Base-by-base conservation (phyloP, 2,888 invertebrate species). In the Cataglyphis cursor region DNA sequence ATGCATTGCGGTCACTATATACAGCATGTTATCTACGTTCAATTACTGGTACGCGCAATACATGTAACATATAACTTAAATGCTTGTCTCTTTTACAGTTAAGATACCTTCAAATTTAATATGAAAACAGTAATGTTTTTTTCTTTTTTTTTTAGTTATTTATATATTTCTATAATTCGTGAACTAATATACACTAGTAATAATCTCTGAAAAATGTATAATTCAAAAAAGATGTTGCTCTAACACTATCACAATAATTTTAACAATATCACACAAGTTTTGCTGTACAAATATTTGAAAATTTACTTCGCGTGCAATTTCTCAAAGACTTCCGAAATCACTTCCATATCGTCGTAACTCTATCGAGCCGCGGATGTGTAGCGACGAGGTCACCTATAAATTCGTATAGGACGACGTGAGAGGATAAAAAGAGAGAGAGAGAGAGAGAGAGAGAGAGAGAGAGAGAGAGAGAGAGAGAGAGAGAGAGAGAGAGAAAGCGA, bases 351-450 rank as follows among this genome's bases (percentile, higher is more conserved):
- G 84, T 85, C 85, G 85, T 85, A 88, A 91, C 89, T 90, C 88
- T 89, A 91, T 91, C 87, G 84, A 85, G 86, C 84, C 84, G 83
- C 86, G 88, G 88, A 91, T 89, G 59, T 78, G 87, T 87, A 84
- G 82, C 87, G 90, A 88, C 90, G 89, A 89, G 87, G 86, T 84
- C 82, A 82, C 75, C 87, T 89, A 87, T 87, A 91, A 91, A 91
- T 91, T 88, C 88, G 76, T 75, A 75, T 48, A 70, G 82, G 72
- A 66, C 31, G 57, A 21, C 41, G 78, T 44, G 76, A 24, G n/a
- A 21, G 54, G 54, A 21, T 15, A 59, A 64, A 64, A 41, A 82
- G 61, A 21, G 82, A 44, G 59, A 48, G 64, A n/a, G 44, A 61
- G 21, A 78, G 64, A 4, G 59, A 44, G 54, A 9, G 41, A 31